phyloP scores from a whole-genome alignment of 2,888 invertebrate species.

The Synergus laeviventris region DNA sequence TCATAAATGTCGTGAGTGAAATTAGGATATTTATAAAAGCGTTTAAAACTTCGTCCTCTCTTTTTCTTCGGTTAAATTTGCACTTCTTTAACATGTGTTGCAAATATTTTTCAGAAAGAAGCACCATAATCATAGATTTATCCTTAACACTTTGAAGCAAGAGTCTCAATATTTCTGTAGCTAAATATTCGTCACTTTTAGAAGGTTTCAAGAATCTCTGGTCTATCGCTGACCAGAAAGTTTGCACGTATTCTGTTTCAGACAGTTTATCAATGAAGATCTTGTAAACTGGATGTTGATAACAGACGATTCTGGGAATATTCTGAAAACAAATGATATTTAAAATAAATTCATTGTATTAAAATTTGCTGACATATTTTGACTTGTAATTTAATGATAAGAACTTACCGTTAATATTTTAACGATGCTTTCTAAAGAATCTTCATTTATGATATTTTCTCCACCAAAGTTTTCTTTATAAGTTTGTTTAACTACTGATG shows the following conservation, averaged over 20 bases:
- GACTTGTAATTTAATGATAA: conserved; percentile 20
- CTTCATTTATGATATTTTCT: conserved; percentile 79
- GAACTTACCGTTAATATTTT: conserved; percentile 81
- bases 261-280: conserved; percentile 79
- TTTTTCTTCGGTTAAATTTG: conserved; percentile 79
- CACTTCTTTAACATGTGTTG: conserved; percentile 82
- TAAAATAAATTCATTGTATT: conserved; percentile 33
- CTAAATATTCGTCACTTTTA: conserved; percentile 80
- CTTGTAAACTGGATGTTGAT: conserved; percentile 82
- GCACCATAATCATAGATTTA: conserved; percentile 78
- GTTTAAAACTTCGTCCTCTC: conserved; percentile 79
- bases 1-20: conserved; percentile 77
- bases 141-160: conserved; percentile 78
- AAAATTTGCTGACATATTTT: conserved; percentile 41
- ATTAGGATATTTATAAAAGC: conserved; percentile 79
- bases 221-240: conserved; percentile 80
- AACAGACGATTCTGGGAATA: conserved; percentile 79
- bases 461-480: conserved; percentile 79
- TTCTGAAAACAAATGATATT: conserved; percentile 76
- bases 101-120: conserved; percentile 82
- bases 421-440: conserved; percentile 78
- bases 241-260: conserved; percentile 76
- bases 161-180: conserved; percentile 79
- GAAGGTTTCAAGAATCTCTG: conserved; percentile 77
- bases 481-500: conserved; percentile 77